Evolutionary conservation across 2,797 vertebrate genomes (phyloP).

Genomic region (Siniperca scherzeri): DNA sequence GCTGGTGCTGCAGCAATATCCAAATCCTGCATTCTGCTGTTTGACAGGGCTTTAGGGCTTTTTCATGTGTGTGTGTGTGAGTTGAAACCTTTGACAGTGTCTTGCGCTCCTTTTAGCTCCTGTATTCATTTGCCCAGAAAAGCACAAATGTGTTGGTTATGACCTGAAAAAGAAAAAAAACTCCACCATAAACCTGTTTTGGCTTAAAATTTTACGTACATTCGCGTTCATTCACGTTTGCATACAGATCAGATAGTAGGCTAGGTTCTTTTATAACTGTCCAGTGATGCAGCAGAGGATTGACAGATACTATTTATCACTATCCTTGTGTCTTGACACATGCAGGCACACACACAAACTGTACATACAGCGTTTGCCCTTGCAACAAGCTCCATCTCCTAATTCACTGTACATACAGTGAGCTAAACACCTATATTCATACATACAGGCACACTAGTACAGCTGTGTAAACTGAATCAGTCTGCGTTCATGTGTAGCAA

Average conservation of each 20-base stretch:
- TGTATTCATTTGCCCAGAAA: conserved; percentile 14
- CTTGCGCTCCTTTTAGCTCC: conserved; percentile 10
- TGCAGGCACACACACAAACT: conserved; percentile 30
- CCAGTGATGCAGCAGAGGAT: conserved; percentile 39
- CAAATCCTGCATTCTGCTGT: conserved; percentile 70
- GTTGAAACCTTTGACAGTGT: conserved; percentile 44
- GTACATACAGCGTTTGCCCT: conserved; percentile 57
- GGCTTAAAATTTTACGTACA: neutral
- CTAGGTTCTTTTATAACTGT: conserved; percentile 20
- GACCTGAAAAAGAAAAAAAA: conserved; percentile 11
- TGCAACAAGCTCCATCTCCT: conserved; percentile 31
- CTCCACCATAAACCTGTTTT: neutral
- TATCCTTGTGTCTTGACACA: conserved; percentile 32
- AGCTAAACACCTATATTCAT: conserved; percentile 30
- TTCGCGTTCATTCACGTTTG: conserved; percentile 32
- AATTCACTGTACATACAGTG: conserved; percentile 12
- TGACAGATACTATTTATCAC: conserved; percentile 28
- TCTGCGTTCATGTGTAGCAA: conserved; percentile 63
- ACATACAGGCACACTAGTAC: conserved; percentile 11
- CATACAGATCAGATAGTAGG: conserved; percentile 20
- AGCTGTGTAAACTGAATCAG: conserved; percentile 50
- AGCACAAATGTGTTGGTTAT: conserved; percentile 13
- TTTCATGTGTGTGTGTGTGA: conserved; percentile 17
- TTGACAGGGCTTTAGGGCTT: conserved; percentile 59
- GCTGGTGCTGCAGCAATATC: conserved; percentile 68